Base-by-base conservation (phyloP, 2,888 invertebrate species). In the Gandaritis pyraliata region DNA sequence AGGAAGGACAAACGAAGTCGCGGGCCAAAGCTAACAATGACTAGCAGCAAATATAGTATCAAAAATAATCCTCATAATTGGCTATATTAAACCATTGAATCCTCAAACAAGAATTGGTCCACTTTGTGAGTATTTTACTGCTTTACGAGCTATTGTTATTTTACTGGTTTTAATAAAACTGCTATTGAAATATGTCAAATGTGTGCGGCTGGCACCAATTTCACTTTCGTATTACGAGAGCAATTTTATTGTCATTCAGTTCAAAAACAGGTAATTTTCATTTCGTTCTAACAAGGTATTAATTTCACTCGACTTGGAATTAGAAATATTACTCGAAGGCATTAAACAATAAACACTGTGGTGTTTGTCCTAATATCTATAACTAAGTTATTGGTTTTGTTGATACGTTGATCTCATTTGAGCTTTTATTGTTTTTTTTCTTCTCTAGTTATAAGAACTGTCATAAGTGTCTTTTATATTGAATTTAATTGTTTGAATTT, bases 111-210 rank as follows among this genome's bases (percentile, higher is more conserved):
- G 50, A 61, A 30, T 49, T 45, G 72, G 69, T 67, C 74, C 77
- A 78, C 73, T 78, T 80, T 71, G 74, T 74, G 73, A 69, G 78
- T 78, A 77, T 77, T 84, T 84, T 77, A 79, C 75, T 74, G 70
- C 75, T 86, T 85, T 85, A 87, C 79, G 84, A 81, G 66, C 69
- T 73, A 77, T 78, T 81, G 81, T 84, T 82, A 83, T 86, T 88
- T 87, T 86, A 87, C 80, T 81, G 72, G 72, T 69, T 33, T 72
- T 78, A 82, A 78, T 87, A 87, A 88, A 87, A 79, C 75, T 75
- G 73, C 77, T 80, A 80, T 80, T 82, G 77, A 81, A 82, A 82
- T 85, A 83, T 80, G 79, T 78, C 77, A 74, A 77, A 78, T 73
- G 78, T 74, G 72, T 83, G 80, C 75, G 70, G 70, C 63, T 65